These are phyloP conservation scores for Hedya salicella DNA, from an alignment of 2,888 invertebrate genomes.

Conservation along the genomic window DNA sequence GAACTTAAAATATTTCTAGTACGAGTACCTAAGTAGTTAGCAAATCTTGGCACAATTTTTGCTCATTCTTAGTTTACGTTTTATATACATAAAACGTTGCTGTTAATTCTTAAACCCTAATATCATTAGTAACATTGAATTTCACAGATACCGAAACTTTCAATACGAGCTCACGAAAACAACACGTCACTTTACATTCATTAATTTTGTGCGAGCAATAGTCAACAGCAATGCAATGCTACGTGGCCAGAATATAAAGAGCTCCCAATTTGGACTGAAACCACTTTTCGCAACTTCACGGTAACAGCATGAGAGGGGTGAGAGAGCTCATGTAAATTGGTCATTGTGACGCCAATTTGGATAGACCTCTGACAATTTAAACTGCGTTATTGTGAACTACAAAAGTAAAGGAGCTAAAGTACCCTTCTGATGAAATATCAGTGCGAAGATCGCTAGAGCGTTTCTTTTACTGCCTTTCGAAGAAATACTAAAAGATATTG, in stretches of 20 bases:
- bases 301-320: conserved; percentile 7
- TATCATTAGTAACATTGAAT: too few species aligned
- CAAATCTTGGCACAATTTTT: not conserved
- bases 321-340: conserved; percentile 8
- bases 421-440: too few species aligned
- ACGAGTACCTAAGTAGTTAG: too few species aligned
- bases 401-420: not conserved
- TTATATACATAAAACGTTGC: too few species aligned
- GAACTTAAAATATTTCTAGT: too few species aligned
- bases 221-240: conserved; percentile 16
- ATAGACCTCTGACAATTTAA: not conserved
- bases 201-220: conserved; percentile 14
- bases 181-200: not conserved
- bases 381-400: not conserved
- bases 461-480: too few species aligned
- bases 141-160: too few species aligned
- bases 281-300: conserved; percentile 22
- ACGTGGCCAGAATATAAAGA: conserved; percentile 30
- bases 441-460: too few species aligned
- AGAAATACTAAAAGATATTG: too few species aligned
- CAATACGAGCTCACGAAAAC: not conserved
- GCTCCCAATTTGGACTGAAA: conserved; percentile 9
- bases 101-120: too few species aligned
- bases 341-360: not conserved
- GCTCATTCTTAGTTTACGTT: too few species aligned